These are phyloP conservation scores for Catharus ustulatus DNA, from an alignment of 2,797 vertebrate species.

Conservation along the genomic window DNA sequence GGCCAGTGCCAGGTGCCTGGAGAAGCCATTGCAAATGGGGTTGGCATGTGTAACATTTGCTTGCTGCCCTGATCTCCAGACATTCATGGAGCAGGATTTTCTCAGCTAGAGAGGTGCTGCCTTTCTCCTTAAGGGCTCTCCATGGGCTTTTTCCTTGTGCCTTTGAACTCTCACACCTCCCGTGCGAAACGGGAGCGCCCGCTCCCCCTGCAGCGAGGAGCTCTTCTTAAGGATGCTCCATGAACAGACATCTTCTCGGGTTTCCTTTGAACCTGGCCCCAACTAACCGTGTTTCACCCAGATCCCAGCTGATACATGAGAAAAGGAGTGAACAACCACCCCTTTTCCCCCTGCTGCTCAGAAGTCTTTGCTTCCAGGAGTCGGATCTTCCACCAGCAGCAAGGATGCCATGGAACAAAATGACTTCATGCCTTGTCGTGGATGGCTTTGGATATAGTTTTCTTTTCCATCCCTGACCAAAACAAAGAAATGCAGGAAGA, in stretches of 20 bases:
- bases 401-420: not conserved
- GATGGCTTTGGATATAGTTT: not conserved
- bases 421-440: fast-evolving
- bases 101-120: not conserved
- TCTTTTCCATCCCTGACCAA: not conserved
- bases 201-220: fast-evolving
- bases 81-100: not conserved
- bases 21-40: not conserved
- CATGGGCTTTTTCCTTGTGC: not conserved
- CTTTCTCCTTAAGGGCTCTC: conserved; percentile 32
- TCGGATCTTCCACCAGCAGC: not conserved
- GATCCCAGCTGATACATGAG: not conserved
- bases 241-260: not conserved
- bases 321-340: not conserved
- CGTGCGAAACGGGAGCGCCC: not conserved
- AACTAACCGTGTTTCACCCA: not conserved
- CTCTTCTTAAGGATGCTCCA: not conserved
- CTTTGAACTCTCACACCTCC: not conserved
- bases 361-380: not conserved
- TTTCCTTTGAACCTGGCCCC: not conserved
- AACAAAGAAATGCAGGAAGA: not conserved
- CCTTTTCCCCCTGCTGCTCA: not conserved
- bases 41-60: not conserved
- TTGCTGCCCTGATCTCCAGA: not conserved
- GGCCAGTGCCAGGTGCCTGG: not conserved